Evolutionary conservation across 2,888 invertebrate species (phyloP).

Genomic region (Ethmia dodecea): DNA sequence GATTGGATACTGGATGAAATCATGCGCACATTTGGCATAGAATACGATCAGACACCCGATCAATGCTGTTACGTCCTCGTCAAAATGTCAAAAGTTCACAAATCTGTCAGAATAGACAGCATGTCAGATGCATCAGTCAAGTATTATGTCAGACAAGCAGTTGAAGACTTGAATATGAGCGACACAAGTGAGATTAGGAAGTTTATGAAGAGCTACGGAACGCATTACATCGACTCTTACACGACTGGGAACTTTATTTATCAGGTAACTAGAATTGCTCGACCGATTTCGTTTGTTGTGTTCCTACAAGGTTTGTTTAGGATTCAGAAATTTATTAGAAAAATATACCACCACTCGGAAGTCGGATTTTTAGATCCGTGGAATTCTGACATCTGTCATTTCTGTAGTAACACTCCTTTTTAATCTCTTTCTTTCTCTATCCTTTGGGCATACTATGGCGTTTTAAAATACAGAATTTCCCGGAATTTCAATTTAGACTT

Average conservation of each 20-base stretch:
- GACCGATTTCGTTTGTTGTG: too few relatives aligned
- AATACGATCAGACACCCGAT: slow-evolving; percentile 78
- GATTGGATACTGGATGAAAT: slow-evolving; percentile 90
- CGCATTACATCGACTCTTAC: slow-evolving; percentile 91
- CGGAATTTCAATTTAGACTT: too few relatives aligned
- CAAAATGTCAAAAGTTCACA: slow-evolving; percentile 82
- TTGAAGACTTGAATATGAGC: slow-evolving; percentile 80
- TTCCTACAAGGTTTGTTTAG: too few relatives aligned
- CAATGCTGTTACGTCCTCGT: slow-evolving; percentile 86
- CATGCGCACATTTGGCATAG: slow-evolving; percentile 88
- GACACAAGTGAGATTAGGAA: slow-evolving; percentile 84
- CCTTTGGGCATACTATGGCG: too few relatives aligned
- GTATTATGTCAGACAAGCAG: slow-evolving; percentile 80
- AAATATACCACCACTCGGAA: too few relatives aligned
- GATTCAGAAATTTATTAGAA: too few relatives aligned
- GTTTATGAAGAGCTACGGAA: slow-evolving; percentile 90
- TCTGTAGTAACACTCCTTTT: too few relatives aligned
- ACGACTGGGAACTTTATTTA: slow-evolving; percentile 92
- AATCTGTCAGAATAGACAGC: slow-evolving; percentile 79
- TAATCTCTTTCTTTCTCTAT: too few relatives aligned
- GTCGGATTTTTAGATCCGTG: too few relatives aligned
- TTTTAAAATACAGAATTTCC: too few relatives aligned
- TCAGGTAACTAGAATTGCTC: too few relatives aligned
- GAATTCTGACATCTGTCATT: too few relatives aligned
- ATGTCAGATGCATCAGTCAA: slow-evolving; percentile 78